Evolutionary conservation across 2,888 invertebrate genomes (phyloP).

Genomic region (Rhamphomyia laevipes): DNA sequence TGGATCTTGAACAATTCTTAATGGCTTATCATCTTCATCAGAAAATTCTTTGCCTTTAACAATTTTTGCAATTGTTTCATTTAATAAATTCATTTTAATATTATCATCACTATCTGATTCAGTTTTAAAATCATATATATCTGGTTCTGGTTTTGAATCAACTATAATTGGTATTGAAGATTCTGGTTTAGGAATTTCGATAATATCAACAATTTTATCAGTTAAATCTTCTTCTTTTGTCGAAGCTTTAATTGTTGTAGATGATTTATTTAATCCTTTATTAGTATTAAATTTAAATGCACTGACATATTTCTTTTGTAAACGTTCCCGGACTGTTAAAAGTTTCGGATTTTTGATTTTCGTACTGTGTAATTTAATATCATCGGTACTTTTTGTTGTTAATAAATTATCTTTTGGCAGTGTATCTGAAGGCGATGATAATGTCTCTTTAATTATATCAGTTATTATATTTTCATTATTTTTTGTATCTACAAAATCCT

Average conservation of each 20-base stretch:
- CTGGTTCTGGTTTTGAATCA: slow-evolving; percentile 13
- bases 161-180: not conserved
- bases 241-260: slow-evolving; percentile 10
- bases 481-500: not conserved
- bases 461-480: not conserved
- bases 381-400: slow-evolving; percentile 2
- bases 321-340: slow-evolving; percentile 6
- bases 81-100: slow-evolving; percentile 35
- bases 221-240: slow-evolving; percentile 22
- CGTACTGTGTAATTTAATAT: slow-evolving; percentile 3
- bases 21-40: slow-evolving; percentile 11
- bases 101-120: slow-evolving; percentile 36
- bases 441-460: not conserved
- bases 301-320: slow-evolving; percentile 11
- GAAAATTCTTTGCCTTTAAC: slow-evolving; percentile 9
- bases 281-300: slow-evolving; percentile 9
- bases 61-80: slow-evolving; percentile 9
- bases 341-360: slow-evolving; percentile 5
- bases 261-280: slow-evolving; percentile 15
- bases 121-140: slow-evolving; percentile 35
- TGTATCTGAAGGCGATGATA: not conserved
- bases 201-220: slow-evolving; percentile 21
- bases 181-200: not conserved
- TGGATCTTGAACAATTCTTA: slow-evolving; percentile 20
- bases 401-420: slow-evolving; percentile 2